Conservation (phyloP, 2,797 vertebrate species). For the Tokudaia tokunoshimensis region DNA sequence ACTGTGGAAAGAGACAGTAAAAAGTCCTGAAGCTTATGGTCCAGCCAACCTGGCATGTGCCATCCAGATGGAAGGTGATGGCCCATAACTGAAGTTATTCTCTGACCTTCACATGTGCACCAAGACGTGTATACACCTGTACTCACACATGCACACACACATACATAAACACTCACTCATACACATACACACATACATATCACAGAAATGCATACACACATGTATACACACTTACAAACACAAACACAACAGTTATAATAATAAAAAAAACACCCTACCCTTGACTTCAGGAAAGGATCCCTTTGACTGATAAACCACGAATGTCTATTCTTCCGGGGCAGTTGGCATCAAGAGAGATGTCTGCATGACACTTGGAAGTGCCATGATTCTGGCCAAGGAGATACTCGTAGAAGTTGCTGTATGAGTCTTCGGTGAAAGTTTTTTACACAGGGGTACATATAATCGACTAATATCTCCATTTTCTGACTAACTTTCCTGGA, state of each 20-base stretch:
- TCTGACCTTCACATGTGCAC: background rate
- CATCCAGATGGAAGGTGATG: background rate
- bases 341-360: background rate
- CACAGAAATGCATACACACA: background rate
- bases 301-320: background rate
- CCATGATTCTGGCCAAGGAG: background rate
- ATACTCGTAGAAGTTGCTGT: background rate
- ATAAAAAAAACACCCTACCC: background rate
- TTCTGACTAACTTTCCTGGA: background rate
- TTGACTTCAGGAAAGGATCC: background rate
- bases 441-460: background rate
- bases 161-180: background rate
- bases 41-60: background rate
- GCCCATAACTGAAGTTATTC: background rate
- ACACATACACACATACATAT: background rate
- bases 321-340: background rate
- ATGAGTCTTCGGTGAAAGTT: conserved; percentile 9
- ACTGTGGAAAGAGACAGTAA: background rate
- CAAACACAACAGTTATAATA: background rate
- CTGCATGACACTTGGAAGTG: background rate
- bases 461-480: background rate
- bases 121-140: background rate
- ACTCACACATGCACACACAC: background rate
- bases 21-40: background rate
- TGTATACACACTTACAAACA: background rate